phyloP scores from a whole-genome alignment of 2,113 vertebrate genomes.

The Pangasianodon hypophthalmus region DNA sequence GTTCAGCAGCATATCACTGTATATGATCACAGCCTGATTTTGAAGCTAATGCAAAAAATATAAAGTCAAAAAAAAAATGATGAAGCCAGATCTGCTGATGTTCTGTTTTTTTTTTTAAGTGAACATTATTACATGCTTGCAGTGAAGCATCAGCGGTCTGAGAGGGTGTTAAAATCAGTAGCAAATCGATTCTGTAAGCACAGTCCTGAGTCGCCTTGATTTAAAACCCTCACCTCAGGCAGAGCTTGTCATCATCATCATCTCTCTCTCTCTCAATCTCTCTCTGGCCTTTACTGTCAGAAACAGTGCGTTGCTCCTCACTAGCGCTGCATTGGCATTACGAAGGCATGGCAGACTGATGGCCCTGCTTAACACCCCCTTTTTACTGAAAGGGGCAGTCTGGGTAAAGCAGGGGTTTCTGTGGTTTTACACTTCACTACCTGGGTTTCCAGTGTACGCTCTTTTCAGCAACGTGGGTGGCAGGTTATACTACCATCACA shows the following conservation, averaged over 20 bases:
- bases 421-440: constrained; percentile 95
- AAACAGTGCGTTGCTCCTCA: constrained; percentile 51
- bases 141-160: not conserved
- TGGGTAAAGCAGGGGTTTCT: constrained; percentile 89
- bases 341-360: constrained; percentile 64
- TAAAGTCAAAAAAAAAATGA: not conserved
- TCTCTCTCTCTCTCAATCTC: constrained; percentile 51
- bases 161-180: constrained; percentile 17
- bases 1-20: not conserved
- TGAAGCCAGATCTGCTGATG: not conserved
- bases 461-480: constrained; percentile 98
- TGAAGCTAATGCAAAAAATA: not conserved
- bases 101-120: not conserved
- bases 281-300: constrained; percentile 61
- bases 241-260: constrained; percentile 4
- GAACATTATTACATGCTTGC: not conserved
- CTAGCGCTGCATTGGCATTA: constrained; percentile 64
- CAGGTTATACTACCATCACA: constrained; percentile 90
- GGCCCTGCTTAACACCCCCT: constrained; percentile 81
- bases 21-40: not conserved
- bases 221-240: not conserved
- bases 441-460: constrained; percentile 89
- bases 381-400: constrained; percentile 88
- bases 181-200: not conserved
- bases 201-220: constrained; percentile 18